Base-by-base conservation (phyloP, 2,797 vertebrate genomes). In the Hafferia zeledoni region DNA sequence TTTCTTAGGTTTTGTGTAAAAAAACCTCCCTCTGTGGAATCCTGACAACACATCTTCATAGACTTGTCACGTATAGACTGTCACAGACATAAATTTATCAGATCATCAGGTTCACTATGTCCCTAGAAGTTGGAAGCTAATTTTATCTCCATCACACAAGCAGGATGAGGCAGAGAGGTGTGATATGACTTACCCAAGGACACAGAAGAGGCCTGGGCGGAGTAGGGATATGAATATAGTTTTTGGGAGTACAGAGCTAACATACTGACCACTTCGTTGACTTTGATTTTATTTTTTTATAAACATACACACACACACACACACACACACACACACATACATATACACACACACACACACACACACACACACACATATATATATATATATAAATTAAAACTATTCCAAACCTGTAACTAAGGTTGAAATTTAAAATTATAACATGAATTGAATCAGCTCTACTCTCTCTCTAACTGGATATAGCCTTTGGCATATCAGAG, bases 401-500 rank as follows among this genome's bases (percentile, higher is more conserved):
- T 15, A n/a, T 35, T 93, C 11, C 27, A 81, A 69, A 63, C 35
- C 50, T 84, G 39, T 74, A 78, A 81, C 41, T 56, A 60, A 25
- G 44, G 47, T 52, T 85, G 69, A 44, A 63, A 63, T 89, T 82
- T 44, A 65, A 69, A 78, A 67, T 19, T 11, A 33, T 87, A 79
- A 68, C 23, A 37, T 61, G 76, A 89, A 49, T 4, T 70, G 44
- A 85, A 77, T 81, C 44, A 75, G 49, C 57, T 87, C 23, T 10
- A 44, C 44, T 33, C 14, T 85, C 67, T 14, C 35, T 35, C 28
- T 35, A 71, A 39, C 70, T 52, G 71, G 28, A 39, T 64, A 53
- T 27, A 25, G 84, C 82, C 76, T 60, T 81, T 64, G 87, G 76
- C 90, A 53, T 63, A 39, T 25, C 55, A 49, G 35, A 85, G 76